Evolutionary conservation across 2,888 invertebrate genomes (phyloP), one percentile per base, ranked within the genome.

Genomic region (Danaus chrysippus): DNA sequence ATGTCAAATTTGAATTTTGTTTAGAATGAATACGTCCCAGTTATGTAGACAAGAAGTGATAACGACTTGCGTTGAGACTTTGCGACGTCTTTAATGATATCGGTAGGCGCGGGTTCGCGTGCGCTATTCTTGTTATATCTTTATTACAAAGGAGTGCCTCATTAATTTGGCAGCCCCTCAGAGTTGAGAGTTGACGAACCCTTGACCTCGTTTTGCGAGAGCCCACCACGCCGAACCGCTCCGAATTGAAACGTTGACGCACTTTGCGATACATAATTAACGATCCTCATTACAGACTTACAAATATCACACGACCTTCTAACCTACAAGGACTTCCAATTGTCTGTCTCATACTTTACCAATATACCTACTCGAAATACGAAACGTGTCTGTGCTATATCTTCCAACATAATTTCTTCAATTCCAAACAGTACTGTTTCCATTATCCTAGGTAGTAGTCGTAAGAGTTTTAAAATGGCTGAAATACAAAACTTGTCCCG

Each of bases 91-190:
- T 81, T 89, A 90, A 91, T 88, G 89, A 90, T 85, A 84, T 83
- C 84, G 80, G 81, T 78, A 78, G 83, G 81, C 79, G 81, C 77
- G 77, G 82, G 84, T 82, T 88, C 86, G 88, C 90, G 90, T 91
- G 91, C 91, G 86, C 90, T 86, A 83, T 87, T 88, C 91, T 91
- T 91, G 91, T 91, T 91, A 90, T 91, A 89, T 91, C 90, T 91
- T 91, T 91, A 91, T 91, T 90, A 91, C 91, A 91, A 91, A 91
- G 89, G 88, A 91, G 90, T 90, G 84, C 85, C 91, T 91, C 91
- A 91, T 91, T 91, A 91, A 91, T 91, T 91, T 91, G 91, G 90
- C 84, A 88, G 80, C 87, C 90, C 88, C 91, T 91, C 83, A 85
- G 87, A 88, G 86, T 86, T 86, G 87, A 84, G 76, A 83, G 84